phyloP scores from a whole-genome alignment of 2,888 invertebrate genomes.

The Esperia sulphurella region DNA sequence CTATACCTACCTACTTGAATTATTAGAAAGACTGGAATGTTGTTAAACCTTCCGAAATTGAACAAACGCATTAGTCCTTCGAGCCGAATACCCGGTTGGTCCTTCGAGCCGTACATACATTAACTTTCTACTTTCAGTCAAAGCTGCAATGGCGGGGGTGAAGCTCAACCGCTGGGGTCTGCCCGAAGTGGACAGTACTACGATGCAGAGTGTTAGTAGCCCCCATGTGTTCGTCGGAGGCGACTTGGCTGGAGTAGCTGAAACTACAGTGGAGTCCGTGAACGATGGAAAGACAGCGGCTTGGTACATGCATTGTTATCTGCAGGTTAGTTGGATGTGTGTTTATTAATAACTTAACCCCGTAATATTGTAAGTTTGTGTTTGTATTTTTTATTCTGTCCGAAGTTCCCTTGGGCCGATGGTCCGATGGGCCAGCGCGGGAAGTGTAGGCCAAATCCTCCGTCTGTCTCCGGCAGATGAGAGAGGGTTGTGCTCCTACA shows the following conservation, averaged over 20 bases:
- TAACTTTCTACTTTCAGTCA: constrained; percentile 64
- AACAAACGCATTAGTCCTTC: too few species aligned
- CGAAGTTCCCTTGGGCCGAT: too few species aligned
- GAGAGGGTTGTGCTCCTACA: too few species aligned
- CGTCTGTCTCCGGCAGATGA: too few species aligned
- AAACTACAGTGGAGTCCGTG: constrained; percentile 98
- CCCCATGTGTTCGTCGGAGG: constrained; percentile 95
- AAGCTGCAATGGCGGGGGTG: constrained; percentile 87
- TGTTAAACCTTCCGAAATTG: too few species aligned
- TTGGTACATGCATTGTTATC: constrained; percentile 94
- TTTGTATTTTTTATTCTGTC: too few species aligned
- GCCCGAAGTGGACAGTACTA: constrained; percentile 87
- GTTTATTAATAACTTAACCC: too few species aligned
- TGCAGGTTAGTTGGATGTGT: constrained; percentile 82
- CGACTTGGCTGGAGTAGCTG: constrained; percentile 95
- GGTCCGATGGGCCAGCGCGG: too few species aligned
- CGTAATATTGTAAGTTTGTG: too few species aligned
- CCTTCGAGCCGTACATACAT: constrained; percentile 2
- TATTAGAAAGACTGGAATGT: too few species aligned
- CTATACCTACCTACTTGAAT: too few species aligned
- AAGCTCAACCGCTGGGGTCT: constrained; percentile 87
- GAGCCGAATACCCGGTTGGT: background rate
- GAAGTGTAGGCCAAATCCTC: too few species aligned
- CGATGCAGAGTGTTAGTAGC: constrained; percentile 86
- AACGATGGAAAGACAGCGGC: constrained; percentile 99